Evolutionary conservation across 2,113 vertebrate genomes (phyloP).

Genomic region (Oenanthe oenanthe): DNA sequence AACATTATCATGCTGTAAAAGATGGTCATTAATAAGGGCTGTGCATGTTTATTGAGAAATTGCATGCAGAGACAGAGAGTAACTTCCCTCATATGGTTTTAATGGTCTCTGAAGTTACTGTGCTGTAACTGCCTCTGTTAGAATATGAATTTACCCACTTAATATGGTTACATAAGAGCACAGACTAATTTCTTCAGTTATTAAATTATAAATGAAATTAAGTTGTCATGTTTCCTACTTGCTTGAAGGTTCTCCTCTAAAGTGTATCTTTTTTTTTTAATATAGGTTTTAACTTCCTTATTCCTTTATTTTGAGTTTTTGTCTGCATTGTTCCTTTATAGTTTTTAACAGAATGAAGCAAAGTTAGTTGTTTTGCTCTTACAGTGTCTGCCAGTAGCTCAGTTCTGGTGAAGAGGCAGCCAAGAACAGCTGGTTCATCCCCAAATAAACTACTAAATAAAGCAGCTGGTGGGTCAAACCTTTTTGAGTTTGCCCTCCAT

Average conservation of each 20-base stretch:
- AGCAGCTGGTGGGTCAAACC: not conserved
- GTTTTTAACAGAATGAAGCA: not conserved
- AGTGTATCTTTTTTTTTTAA: not conserved
- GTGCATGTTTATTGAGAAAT: not conserved
- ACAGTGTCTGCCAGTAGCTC: not conserved
- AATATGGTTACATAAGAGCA: not conserved
- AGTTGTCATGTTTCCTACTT: not conserved
- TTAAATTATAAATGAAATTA: conserved; percentile 1
- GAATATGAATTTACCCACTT: not conserved
- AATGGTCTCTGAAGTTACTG: not conserved
- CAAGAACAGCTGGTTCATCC: not conserved
- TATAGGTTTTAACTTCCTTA: not conserved
- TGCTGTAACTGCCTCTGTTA: not conserved
- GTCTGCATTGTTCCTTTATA: not conserved
- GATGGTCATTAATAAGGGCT: not conserved
- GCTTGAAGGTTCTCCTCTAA: not conserved
- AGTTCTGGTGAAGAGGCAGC: not conserved
- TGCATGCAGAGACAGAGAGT: not conserved
- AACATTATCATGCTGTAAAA: not conserved
- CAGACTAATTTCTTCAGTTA: not conserved
- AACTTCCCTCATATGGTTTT: not conserved
- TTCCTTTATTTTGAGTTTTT: not conserved
- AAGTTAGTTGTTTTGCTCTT: not conserved
- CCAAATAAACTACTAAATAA: not conserved
- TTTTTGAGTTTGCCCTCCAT: not conserved